Conservation (phyloP, 2,888 invertebrate species). For the Formica aserva region DNA sequence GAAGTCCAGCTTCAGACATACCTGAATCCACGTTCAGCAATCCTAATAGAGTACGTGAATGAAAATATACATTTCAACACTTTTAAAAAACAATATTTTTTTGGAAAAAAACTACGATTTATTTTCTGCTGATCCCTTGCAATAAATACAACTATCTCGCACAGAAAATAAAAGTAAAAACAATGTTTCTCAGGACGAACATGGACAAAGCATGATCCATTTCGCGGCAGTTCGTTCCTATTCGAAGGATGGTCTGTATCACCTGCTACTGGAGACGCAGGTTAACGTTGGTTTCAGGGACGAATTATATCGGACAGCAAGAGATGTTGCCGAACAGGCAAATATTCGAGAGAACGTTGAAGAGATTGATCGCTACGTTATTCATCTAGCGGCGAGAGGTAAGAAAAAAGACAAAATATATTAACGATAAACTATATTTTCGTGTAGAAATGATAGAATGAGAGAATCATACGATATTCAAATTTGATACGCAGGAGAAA, state of each 20-base stretch:
- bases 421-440: background rate
- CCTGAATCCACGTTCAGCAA: conserved; percentile 81
- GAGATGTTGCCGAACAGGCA: conserved; percentile 94
- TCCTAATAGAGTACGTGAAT: conserved; percentile 72
- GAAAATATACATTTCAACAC: background rate
- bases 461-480: background rate
- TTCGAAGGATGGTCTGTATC: conserved; percentile 92
- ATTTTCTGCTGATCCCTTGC: background rate
- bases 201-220: conserved; percentile 95
- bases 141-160: background rate
- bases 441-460: background rate
- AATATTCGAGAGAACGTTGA: conserved; percentile 92
- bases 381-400: conserved; percentile 93
- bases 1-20: conserved; percentile 80
- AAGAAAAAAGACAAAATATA: conserved; percentile 45
- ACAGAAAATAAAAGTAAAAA: background rate
- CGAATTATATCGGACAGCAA: conserved; percentile 94
- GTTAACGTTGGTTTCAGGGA: conserved; percentile 94
- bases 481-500: conserved; percentile 87
- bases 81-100: background rate
- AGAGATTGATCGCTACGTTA: conserved; percentile 93
- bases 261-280: conserved; percentile 92
- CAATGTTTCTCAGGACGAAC: conserved; percentile 90
- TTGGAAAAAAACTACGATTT: background rate
- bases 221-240: conserved; percentile 95